Evolutionary conservation across 1,140 invertebrate genomes (phyloP), one percentile per base, ranked within the genome.

Genomic region (Ctenoplectra terminalis): DNA sequence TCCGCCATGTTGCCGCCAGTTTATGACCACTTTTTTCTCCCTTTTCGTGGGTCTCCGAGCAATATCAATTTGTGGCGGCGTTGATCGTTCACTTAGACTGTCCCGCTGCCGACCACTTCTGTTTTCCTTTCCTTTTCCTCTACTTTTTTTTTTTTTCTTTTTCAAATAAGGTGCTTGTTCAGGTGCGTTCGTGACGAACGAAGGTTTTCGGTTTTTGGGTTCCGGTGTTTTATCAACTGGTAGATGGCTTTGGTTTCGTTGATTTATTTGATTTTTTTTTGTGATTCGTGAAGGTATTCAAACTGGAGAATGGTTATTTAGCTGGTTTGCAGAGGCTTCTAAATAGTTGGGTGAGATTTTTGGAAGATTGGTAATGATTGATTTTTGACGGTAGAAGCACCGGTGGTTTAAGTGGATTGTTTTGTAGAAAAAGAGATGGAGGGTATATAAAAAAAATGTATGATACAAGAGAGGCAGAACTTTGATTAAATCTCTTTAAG

Each of bases 31-130:
- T 34, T 46, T 73, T 58, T 73, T 56, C 8, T n/a, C n/a, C n/a
- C n/a, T n/a, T n/a, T n/a, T n/a, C 7, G 0, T 20, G 17, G 37
- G 7, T 11, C 37, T 17, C 4, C 20, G 23, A 37, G 70, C 26
- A 46, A 73, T 60, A 73, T 73, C 70, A 73, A 73, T 73, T 73
- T 73, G 40, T 58, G 15, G 9, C 11, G 26, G 37, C 37, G 37
- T 26, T 17, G 6, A 34, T n/a, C 0, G 13, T 52, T 34, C 20
- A 7, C 1, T 50, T 69, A 13, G 7, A 7, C 17, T 50, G 4
- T 11, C 15, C 11, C 8, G 1, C 26, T 17, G 11, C 6, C 11
- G 4, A 0, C 40, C 20, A 8, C 54, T 2, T 56, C 26, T 29
- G n/a, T 29, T 29, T 46, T 40, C 23, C 1, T 66, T 37, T 37